Evolutionary conservation across 2,888 invertebrate genomes (phyloP), one percentile per base, ranked within the genome.

Genomic region (Scrobipalpa costella): DNA sequence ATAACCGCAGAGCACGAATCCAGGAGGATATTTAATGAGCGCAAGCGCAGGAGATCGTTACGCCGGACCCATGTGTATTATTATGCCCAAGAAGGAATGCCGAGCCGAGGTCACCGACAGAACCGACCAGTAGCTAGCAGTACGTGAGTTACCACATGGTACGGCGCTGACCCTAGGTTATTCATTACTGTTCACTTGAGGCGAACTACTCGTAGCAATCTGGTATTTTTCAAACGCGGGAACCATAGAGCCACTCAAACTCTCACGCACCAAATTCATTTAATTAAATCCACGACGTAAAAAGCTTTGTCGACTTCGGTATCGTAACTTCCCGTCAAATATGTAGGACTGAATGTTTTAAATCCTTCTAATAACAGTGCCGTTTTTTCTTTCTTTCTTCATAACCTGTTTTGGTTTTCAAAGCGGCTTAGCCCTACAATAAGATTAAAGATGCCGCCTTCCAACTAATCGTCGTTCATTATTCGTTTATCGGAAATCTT

Each of bases 21-120:
- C 78, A 79, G 77, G 73, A 77, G 76, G 77, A 76, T 74, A 81
- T 81, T 80, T 90, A 90, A 90, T 90, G 86, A 89, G 85, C 80
- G 79, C 78, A 79, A 81, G 78, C 76, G 77, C 70, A 72, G 68
- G 68, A 76, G 85, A 85, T 90, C 85, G 88, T 87, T 88, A 86
- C 80, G 84, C n/a, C 63, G 47, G 64, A 64, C 72, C 83, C 83
- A 85, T 85, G 85, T 86, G 88, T 90, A 88, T 89, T 90, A 90
- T 90, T 90, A 90, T 79, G 84, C 86, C 86, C 76, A 85, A 88
- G 86, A 88, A 86, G 90, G 90, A 89, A 89, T 88, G 88, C 74
- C 82, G 80, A 81, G 80, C 80, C 74, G 80, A 79, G 89, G 88
- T 88, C 87, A 85, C 78, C 78, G 77, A 81, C 79, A 82, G 84